Evolutionary conservation across 37 sponge, comb jelly and placozoan genomes (phyloP).

Genomic region (Eunapius fragilis): DNA sequence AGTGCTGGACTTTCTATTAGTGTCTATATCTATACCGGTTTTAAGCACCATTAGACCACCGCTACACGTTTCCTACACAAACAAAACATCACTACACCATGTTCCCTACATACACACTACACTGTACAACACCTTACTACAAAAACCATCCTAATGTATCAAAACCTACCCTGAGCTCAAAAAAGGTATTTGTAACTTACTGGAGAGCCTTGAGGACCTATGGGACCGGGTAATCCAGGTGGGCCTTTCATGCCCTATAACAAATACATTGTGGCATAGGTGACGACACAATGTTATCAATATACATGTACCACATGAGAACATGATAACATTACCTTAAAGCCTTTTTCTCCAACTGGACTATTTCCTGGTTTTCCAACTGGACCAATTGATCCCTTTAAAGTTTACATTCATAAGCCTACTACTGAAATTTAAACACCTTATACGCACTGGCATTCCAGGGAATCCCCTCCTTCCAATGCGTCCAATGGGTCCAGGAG

Average conservation of each 20-base stretch:
- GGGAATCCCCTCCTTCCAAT: neutral
- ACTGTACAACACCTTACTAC: no score
- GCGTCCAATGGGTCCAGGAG: neutral
- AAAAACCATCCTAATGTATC: no score
- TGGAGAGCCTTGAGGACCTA: neutral
- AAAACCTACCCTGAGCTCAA: no score
- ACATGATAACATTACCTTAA: constrained; percentile 13
- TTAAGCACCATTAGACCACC: no score
- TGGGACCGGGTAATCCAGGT: neutral
- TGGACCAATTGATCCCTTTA: neutral
- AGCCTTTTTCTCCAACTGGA: constrained; percentile 1
- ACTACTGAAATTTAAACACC: neutral
- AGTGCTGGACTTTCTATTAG: no score
- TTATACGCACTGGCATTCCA: neutral
- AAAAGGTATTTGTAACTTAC: neutral
- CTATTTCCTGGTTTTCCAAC: neutral
- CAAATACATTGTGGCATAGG: no score
- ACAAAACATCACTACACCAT: no score
- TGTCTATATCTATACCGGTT: no score
- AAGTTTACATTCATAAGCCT: neutral
- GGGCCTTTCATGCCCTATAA: neutral
- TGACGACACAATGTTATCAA: neutral
- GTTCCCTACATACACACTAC: no score
- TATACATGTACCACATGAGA: neutral
- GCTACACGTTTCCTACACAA: no score